These are phyloP conservation scores for Orycteropus afer DNA, from an alignment of 2,113 vertebrate species.

Conservation along the genomic window DNA sequence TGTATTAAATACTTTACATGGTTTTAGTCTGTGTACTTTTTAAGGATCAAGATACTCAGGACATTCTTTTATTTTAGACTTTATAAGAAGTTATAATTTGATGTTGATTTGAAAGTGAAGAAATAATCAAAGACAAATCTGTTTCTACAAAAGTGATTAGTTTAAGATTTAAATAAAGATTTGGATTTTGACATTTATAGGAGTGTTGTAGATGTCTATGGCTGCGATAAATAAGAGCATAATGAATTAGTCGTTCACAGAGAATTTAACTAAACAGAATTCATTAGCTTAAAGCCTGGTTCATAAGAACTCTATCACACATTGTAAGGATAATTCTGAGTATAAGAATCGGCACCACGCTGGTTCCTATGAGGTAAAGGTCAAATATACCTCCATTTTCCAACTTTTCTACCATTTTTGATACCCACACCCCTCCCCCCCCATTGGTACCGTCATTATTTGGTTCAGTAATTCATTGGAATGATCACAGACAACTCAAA, in stretches of 20 bases:
- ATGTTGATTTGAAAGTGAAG: constrained; percentile 32
- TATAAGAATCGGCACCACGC: not conserved
- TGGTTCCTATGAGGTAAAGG: not conserved
- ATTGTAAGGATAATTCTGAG: not conserved
- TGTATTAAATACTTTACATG: not conserved
- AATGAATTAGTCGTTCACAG: not conserved
- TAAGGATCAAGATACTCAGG: not conserved
- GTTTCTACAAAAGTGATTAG: not conserved
- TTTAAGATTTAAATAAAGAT: constrained; percentile 18
- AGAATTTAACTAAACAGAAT: not conserved
- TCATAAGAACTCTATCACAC: not conserved
- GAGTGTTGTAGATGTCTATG: not conserved
- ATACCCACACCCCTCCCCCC: not conserved
- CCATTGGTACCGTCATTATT: too few species aligned
- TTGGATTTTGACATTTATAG: not conserved
- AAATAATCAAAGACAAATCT: not conserved
- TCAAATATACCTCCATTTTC: not conserved
- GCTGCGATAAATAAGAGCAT: not conserved
- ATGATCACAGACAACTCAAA: not conserved
- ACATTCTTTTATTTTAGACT: not conserved
- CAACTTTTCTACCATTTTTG: not conserved
- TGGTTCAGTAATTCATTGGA: not conserved
- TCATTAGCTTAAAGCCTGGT: constrained; percentile 30
- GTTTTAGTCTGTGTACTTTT: not conserved
- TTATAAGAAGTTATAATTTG: not conserved